phyloP scores from a whole-genome alignment of 1,140 invertebrate species.

The Heliconius hewitsoni region DNA sequence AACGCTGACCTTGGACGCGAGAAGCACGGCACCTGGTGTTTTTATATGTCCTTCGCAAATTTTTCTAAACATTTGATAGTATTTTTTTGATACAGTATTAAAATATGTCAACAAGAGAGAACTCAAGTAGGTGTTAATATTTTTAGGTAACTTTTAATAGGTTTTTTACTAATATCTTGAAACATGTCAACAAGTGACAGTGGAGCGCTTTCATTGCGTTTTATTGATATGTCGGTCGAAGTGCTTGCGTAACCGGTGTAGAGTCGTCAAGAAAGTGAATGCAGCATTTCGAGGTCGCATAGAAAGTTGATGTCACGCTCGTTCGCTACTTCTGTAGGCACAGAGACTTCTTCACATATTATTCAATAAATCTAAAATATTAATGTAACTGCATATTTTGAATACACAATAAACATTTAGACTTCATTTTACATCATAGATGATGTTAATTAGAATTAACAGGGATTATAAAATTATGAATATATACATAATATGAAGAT shows the following conservation, averaged over 20 bases:
- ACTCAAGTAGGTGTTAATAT: neutral
- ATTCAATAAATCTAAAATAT: neutral
- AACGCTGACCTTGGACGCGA: constrained; percentile 77
- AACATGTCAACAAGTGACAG: constrained; percentile 45
- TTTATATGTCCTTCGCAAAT: constrained; percentile 76
- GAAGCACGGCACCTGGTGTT: constrained; percentile 78
- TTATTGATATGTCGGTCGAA: constrained; percentile 68
- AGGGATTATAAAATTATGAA: neutral
- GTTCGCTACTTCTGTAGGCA: constrained; percentile 41
- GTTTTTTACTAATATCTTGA: constrained; percentile 25
- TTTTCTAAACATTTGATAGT: constrained; percentile 68
- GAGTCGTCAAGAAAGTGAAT: constrained; percentile 78
- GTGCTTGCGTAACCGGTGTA: constrained; percentile 76
- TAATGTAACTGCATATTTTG: constrained; percentile 17
- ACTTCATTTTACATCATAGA: neutral
- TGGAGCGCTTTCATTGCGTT: constrained; percentile 48
- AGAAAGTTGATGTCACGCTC: constrained; percentile 72
- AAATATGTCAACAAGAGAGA: neutral
- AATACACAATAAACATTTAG: constrained; percentile 18
- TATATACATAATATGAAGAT: neutral
- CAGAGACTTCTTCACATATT: constrained; percentile 44
- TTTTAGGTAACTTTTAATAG: neutral
- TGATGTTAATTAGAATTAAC: neutral
- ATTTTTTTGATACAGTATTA: constrained; percentile 37
- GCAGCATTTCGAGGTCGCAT: constrained; percentile 79